A percentile compares a stretch with the other conserved stretches of the same genome.
phyloP scores from a whole-genome alignment of 2,888 invertebrate species.

The Zonitis immaculata region DNA sequence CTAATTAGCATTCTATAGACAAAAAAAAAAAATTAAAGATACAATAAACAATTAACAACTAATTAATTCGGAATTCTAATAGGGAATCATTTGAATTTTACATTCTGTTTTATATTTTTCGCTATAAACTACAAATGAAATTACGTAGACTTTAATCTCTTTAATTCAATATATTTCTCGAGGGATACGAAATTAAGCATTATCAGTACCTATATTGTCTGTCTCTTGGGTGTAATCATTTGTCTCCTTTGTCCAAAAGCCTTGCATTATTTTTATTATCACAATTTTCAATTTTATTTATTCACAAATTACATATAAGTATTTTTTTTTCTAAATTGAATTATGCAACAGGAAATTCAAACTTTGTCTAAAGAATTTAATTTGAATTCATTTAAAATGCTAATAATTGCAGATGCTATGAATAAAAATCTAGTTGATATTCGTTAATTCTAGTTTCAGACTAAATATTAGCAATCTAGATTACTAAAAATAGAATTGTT shows the following conservation, averaged over 20 bases:
- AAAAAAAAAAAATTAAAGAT: no score
- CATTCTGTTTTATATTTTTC: neutral
- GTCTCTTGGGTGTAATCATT: neutral
- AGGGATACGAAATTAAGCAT: neutral
- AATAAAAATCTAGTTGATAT: slow-evolving; percentile 36
- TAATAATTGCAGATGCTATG: slow-evolving; percentile 36
- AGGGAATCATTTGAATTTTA: no score
- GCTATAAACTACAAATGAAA: neutral
- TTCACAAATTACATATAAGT: no score
- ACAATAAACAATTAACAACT: no score
- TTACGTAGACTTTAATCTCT: neutral
- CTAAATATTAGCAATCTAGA: neutral
- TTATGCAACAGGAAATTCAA: neutral
- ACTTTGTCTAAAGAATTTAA: slow-evolving; percentile 29
- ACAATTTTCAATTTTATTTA: no score
- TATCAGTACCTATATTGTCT: neutral
- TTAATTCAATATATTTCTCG: slow-evolving; percentile 1
- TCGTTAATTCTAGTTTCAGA: neutral
- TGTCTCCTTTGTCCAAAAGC: neutral
- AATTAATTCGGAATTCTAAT: no score
- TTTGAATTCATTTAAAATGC: slow-evolving; percentile 43
- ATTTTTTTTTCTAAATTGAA: no score
- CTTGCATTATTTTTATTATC: no score
- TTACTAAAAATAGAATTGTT: no score
- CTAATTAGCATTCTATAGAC: no score